Base-by-base conservation (phyloP, 2,797 vertebrate species). In the Sternarchorhynchus goeldii region DNA sequence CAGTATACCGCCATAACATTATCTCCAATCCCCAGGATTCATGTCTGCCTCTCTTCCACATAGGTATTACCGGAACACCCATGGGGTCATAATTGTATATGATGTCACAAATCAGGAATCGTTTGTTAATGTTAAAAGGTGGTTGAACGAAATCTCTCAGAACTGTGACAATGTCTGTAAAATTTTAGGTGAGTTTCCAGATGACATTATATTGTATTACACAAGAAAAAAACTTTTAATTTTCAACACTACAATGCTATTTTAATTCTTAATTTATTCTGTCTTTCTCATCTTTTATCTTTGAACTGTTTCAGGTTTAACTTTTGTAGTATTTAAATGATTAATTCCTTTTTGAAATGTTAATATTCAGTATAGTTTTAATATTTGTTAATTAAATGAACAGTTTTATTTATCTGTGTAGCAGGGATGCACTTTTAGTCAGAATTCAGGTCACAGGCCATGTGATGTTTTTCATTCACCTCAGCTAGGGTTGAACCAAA, bases 11-110 rank as follows among this genome's bases (percentile, higher is more conserved):
- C 5, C 69, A 65, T 5, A 32, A 16, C 1, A 41, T 29, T 55
- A 5, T 16, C 32, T 21, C 53, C 6, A 36, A 4, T n/a, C 75
- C 39, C 20, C 14, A n/a, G 50, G 45, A 20, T 21, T 50, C 50
- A 7, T 41, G 4, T 58, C 5, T 12, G 2, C 50, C 4, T 73
- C 18, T 25, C 10, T 0, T 5, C 73, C 8, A 14, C 36, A 4
- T 88, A 95, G 94, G 80, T 95, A 95, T 85, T 95, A 95, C 90
- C 91, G 94, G 45, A 95, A 95, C 89, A 95, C 95, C 0, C 95
- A 95, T 39, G 95, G 95, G 0, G 95, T 95, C 82, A 95, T 95
- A 53, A 93, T 95, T 0, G 94, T 95, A 1, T 95, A 95, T 25
- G 95, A 95, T 16, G 94, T 95, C 68, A 95, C 94, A 0, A 95